Conservation (phyloP, 2,113 vertebrate species). For the Cryptotis parvus region DNA sequence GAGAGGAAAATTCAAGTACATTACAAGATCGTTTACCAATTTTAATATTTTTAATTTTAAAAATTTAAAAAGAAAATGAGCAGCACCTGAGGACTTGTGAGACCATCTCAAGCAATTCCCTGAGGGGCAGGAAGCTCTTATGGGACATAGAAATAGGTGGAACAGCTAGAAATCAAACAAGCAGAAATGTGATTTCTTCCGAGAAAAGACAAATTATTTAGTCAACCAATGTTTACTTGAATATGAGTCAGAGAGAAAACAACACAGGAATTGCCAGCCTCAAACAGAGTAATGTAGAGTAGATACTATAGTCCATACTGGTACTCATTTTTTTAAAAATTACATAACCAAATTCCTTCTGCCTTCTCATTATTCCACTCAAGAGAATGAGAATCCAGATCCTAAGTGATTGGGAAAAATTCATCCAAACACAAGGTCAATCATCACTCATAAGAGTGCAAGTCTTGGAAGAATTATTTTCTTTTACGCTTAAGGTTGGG, state of each 20-base stretch:
- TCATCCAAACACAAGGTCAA: neutral
- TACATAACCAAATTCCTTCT: neutral
- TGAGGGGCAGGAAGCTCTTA: neutral
- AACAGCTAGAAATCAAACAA: neutral
- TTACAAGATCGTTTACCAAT: neutral
- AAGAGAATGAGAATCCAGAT: neutral
- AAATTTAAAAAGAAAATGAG: neutral
- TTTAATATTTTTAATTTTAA: too few relatives aligned
- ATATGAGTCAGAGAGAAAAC: neutral
- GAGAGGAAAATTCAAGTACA: neutral
- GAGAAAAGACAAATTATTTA: neutral
- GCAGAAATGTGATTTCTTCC: neutral
- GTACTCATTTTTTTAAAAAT: neutral
- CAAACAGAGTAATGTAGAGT: neutral
- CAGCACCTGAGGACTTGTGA: neutral
- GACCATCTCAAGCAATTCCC: neutral
- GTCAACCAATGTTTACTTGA: neutral
- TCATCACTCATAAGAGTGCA: neutral
- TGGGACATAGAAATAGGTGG: neutral
- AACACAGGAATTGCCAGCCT: neutral
- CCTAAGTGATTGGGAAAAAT: neutral
- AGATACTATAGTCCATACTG: neutral
- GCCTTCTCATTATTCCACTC: neutral
- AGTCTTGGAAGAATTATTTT: slow-evolving; percentile 4
- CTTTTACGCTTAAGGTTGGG: neutral